These are phyloP conservation scores for Volucella inflata DNA, from an alignment of 2,888 invertebrate species.

Conservation along the genomic window DNA sequence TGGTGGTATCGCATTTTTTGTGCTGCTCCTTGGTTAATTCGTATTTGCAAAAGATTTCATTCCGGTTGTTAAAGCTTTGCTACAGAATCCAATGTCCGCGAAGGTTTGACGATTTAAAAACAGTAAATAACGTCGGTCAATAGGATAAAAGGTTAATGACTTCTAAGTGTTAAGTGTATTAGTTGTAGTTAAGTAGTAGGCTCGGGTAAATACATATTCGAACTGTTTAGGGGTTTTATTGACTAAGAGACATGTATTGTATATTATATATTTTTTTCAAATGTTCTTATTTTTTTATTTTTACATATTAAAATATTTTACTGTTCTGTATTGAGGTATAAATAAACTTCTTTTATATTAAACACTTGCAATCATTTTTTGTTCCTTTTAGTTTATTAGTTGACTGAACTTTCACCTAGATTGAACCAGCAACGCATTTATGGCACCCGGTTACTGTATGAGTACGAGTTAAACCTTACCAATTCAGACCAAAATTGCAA, in stretches of 20 bases:
- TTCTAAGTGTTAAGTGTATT: slow-evolving; percentile 38
- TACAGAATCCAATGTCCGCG: slow-evolving; percentile 29
- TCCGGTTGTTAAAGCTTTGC: slow-evolving; percentile 58
- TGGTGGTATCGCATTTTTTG: slow-evolving; percentile 54
- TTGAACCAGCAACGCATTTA: too few relatives aligned
- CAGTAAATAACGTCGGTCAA: slow-evolving; percentile 9
- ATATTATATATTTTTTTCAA: slow-evolving; percentile 18
- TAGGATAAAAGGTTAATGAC: slow-evolving; percentile 27
- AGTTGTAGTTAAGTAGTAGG: slow-evolving; percentile 41
- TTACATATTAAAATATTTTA: slow-evolving; percentile 46
- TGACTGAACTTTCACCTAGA: too few relatives aligned
- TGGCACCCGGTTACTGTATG: too few relatives aligned
- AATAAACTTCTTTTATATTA: slow-evolving; percentile 69
- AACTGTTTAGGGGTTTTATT: slow-evolving; percentile 46
- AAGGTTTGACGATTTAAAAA: slow-evolving; percentile 33
- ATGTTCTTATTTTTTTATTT: slow-evolving; percentile 37
- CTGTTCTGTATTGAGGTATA: slow-evolving; percentile 60
- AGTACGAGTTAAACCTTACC: too few relatives aligned
- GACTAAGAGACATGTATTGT: slow-evolving; percentile 32
- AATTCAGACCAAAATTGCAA: too few relatives aligned
- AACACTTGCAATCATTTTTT: not conserved
- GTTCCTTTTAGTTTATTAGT: not conserved
- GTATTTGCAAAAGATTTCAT: slow-evolving; percentile 43
- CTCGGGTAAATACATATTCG: slow-evolving; percentile 41
- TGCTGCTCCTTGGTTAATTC: slow-evolving; percentile 37